Evolutionary conservation across 2,113 vertebrate species (phyloP), one percentile per base, ranked within the genome.

Genomic region (Naja naja): DNA sequence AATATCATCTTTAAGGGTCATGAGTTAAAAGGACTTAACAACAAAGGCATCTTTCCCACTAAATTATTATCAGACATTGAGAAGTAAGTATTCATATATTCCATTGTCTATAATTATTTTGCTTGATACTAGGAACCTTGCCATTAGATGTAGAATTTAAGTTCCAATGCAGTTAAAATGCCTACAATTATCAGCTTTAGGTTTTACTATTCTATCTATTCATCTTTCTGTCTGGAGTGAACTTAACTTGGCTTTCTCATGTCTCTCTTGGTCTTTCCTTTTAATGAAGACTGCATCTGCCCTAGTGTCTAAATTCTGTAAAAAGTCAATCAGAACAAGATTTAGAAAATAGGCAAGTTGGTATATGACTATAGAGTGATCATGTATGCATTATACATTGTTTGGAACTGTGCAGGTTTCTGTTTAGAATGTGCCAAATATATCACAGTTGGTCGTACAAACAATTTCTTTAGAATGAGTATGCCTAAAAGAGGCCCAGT

Each of bases 61-160:
- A 98, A 97, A 92, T 98, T 98, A 91, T 97, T 98, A 54, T 97
- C 98, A 20, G 94, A 95, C 49, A 98, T 98, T 0, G 98, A 98
- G 96, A 95, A 92, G 98, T 98, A 91, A 96, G 96, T 94, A 34
- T n/a, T 10, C n/a, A 16, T 60, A 34, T 23, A 18, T 81, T 87
- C 69, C 7, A 39, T 39, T 39, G 16, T 39, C 18, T 81, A 39
- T 81, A 39, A 81, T 81, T 39, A 39, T 81, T 39, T 34, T 55
- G 20, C 25, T 47, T 54, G 53, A 53, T 54, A 27, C 4, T 9
- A 74, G 45, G n/a, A 45, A 45, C 39, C n/a, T 52, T 93, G 20
- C n/a, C 45, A 47, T 85, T 43, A 22, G 20, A 49, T 85, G 30
- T 47, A 34, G 53, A 89, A 47, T 93, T n/a, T 86, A 34, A 43